phyloP scores from a whole-genome alignment of 2,113 vertebrate genomes.

The Otis tarda region DNA sequence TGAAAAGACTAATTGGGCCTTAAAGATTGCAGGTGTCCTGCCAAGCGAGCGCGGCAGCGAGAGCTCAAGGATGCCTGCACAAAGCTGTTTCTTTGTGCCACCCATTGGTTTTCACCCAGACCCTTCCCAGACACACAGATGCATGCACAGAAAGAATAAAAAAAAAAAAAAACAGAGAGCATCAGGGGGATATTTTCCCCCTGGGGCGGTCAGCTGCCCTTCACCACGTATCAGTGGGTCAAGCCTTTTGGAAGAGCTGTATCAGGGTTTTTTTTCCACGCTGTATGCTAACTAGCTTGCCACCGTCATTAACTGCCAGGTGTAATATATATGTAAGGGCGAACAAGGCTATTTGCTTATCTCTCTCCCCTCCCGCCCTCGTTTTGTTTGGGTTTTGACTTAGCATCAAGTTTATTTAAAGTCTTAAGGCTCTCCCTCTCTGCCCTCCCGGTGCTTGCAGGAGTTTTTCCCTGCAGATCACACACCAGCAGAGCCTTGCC shows the following conservation, averaged over 20 bases:
- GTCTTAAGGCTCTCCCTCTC: not conserved
- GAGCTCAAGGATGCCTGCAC: not conserved
- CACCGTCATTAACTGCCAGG: not conserved
- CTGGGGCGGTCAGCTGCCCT: fast-evolving
- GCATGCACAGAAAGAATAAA: not conserved
- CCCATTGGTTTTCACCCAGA: not conserved
- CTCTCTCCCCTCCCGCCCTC: not conserved
- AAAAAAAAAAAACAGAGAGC: not conserved
- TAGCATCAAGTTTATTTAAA: constrained; percentile 15
- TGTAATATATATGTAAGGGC: not conserved
- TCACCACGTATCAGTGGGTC: not conserved
- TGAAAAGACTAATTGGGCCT: constrained; percentile 57
- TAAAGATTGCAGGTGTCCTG: constrained; percentile 30
- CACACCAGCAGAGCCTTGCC: fast-evolving
- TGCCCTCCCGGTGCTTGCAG: not conserved
- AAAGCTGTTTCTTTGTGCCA: not conserved
- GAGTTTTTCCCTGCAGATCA: not conserved
- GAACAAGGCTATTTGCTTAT: not conserved
- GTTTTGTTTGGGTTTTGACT: constrained; percentile 33
- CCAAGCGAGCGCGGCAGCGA: not conserved
- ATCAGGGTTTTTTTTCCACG: fast-evolving
- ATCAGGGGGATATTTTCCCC: fast-evolving
- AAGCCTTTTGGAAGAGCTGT: not conserved
- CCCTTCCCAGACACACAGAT: not conserved
- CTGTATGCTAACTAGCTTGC: not conserved